Conservation (phyloP, 2,888 invertebrate genomes). For the Nesidiocoris tenuis region DNA sequence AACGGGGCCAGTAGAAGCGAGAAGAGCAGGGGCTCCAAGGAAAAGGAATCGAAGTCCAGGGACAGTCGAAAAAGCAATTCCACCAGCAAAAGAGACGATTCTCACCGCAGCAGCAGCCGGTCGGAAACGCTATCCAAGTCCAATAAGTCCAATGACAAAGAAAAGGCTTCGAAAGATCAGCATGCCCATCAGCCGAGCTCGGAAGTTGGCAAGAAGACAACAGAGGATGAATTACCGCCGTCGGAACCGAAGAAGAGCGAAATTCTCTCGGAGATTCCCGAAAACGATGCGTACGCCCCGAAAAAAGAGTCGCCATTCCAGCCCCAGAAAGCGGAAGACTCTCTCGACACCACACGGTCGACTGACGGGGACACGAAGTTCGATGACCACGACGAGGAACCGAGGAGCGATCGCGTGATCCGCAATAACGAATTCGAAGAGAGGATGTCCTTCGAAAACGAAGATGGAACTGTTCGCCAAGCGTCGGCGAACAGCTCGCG, state of each 20-base stretch:
- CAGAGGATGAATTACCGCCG: neutral
- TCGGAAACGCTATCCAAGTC: too few species aligned
- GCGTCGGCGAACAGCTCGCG: neutral
- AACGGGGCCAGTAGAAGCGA: constrained; percentile 28
- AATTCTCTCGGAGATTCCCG: neutral
- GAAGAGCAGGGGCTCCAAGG: constrained; percentile 3
- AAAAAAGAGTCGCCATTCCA: neutral
- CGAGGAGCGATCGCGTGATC: neutral
- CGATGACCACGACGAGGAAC: neutral
- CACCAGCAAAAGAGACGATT: neutral
- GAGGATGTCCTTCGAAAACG: neutral
- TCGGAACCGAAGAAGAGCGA: neutral
- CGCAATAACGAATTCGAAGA: neutral
- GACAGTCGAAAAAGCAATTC: neutral
- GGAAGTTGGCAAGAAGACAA: constrained; percentile 2
- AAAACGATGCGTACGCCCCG: neutral
- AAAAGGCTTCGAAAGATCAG: neutral
- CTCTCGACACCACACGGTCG: neutral
- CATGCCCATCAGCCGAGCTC: neutral
- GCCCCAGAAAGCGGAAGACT: neutral
- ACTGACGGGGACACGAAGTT: neutral
- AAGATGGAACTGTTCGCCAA: neutral
- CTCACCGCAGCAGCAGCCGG: neutral
- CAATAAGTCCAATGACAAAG: neutral
- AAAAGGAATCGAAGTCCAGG: neutral